phyloP scores from a whole-genome alignment of 2,888 invertebrate species.

The Doris montereyensis region DNA sequence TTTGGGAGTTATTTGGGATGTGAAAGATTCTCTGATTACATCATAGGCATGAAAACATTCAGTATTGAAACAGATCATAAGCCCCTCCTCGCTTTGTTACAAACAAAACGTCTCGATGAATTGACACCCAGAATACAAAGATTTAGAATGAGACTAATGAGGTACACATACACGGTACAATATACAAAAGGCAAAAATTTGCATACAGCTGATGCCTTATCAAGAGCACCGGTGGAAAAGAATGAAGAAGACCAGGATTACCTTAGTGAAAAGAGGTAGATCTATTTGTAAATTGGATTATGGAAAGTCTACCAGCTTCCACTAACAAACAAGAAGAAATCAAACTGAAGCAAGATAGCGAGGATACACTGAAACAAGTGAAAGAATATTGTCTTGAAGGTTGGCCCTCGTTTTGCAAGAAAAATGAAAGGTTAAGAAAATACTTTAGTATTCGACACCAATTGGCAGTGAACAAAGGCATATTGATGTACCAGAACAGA shows the following conservation, averaged over 20 bases:
- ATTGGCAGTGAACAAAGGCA: not conserved
- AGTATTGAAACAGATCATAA: not conserved
- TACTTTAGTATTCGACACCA: not conserved
- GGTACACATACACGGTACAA: not conserved
- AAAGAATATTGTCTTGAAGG: not conserved
- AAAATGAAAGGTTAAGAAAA: not conserved
- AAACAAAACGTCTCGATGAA: constrained; percentile 22
- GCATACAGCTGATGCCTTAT: not conserved
- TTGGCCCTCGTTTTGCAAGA: not conserved
- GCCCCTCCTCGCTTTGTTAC: constrained; percentile 6
- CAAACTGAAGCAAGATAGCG: not conserved
- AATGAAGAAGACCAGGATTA: too few species aligned
- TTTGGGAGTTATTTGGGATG: not conserved
- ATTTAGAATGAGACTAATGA: constrained; percentile 25
- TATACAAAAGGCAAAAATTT: not conserved
- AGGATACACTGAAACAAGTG: not conserved
- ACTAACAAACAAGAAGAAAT: not conserved
- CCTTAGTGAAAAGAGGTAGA: not conserved
- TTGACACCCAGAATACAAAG: constrained; percentile 36
- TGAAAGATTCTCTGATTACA: not conserved
- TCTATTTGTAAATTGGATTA: not conserved
- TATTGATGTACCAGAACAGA: not conserved
- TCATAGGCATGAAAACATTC: not conserved
- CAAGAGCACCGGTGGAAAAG: constrained; percentile 3
- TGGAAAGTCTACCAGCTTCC: constrained; percentile 6